Conservation (phyloP, 2,113 vertebrate species). For the Fukomys damarensis region DNA sequence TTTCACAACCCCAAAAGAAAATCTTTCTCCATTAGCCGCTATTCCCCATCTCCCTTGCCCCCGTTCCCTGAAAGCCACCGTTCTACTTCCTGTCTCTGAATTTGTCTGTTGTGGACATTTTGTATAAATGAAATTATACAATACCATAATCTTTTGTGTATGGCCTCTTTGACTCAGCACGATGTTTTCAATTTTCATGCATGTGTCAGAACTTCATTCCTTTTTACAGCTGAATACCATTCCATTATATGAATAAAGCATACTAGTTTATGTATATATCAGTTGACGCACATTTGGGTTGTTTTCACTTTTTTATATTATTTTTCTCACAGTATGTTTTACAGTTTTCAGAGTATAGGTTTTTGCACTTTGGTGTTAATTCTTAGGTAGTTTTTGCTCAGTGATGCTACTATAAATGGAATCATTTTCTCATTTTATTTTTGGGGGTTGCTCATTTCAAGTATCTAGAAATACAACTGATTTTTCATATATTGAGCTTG, state of each 20-base stretch:
- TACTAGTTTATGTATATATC: background rate
- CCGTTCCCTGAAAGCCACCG: background rate
- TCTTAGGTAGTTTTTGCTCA: background rate
- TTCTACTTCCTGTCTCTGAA: background rate
- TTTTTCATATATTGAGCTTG: background rate
- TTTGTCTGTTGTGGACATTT: background rate
- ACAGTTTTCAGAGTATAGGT: background rate
- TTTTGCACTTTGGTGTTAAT: background rate
- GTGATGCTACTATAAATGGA: background rate
- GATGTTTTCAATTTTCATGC: background rate
- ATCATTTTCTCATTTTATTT: background rate
- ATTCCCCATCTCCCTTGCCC: background rate
- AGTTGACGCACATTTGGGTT: background rate
- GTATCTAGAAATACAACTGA: background rate
- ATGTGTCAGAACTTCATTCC: background rate
- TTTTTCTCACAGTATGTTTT: slow-evolving; percentile 31
- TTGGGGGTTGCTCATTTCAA: background rate
- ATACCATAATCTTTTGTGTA: background rate
- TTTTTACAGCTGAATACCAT: background rate
- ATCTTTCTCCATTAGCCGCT: too few relatives aligned
- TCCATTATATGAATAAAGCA: too few relatives aligned
- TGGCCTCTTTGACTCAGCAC: background rate
- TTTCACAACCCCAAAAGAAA: background rate
- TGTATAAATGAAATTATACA: background rate
- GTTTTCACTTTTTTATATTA: background rate